These are phyloP conservation scores for Ophthalmolycus amberensis DNA, from an alignment of 2,113 vertebrate species.

Conservation along the genomic window DNA sequence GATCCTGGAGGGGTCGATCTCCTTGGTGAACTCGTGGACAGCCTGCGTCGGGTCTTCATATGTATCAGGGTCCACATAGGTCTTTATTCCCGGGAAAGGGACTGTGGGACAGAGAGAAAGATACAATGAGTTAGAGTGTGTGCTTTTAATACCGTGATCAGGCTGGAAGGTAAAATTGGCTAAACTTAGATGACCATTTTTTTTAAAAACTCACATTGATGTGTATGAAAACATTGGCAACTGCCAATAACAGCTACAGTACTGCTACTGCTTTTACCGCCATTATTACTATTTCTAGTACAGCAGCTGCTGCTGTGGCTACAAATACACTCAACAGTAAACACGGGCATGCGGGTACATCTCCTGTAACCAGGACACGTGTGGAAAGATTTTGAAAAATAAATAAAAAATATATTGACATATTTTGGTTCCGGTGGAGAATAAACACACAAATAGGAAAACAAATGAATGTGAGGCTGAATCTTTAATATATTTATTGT, in stretches of 20 bases:
- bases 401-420: neutral
- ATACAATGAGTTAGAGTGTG: neutral
- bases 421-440: neutral
- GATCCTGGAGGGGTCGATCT: conserved; percentile 95
- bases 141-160: neutral
- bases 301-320: neutral
- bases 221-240: neutral
- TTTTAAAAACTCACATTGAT: neutral
- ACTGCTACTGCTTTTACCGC: neutral
- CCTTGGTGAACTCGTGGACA: conserved; percentile 96
- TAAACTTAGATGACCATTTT: neutral
- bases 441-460: neutral
- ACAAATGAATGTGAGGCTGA: neutral
- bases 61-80: conserved; percentile 95
- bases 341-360: neutral
- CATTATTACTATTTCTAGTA: neutral
- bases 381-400: neutral
- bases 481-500: neutral
- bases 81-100: conserved; percentile 91
- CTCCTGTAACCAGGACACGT: neutral
- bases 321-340: neutral
- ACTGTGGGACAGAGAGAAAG: conserved; percentile 80
- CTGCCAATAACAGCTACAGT: neutral
- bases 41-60: conserved; percentile 95
- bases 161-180: neutral